Conservation (phyloP, 2,113 vertebrate species). For the Narcine bancroftii region DNA sequence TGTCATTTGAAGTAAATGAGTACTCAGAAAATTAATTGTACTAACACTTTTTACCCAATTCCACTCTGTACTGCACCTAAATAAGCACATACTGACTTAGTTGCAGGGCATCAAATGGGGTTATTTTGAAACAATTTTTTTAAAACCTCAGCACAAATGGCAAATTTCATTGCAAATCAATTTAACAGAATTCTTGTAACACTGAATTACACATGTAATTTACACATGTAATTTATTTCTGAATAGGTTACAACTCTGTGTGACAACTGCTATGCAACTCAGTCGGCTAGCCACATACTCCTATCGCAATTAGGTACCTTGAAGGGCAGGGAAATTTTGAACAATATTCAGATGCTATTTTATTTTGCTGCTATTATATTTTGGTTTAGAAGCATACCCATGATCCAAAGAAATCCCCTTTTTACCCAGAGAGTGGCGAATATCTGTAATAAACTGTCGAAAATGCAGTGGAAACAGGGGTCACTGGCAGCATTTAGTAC, state of each 20-base stretch:
- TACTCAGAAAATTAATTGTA: neutral
- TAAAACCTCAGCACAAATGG: neutral
- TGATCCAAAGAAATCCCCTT: too few relatives aligned
- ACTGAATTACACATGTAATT: neutral
- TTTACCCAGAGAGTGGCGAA: too few relatives aligned
- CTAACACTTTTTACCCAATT: neutral
- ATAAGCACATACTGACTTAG: constrained; percentile 38
- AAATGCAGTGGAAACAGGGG: too few relatives aligned
- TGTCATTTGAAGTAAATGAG: neutral
- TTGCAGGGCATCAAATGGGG: too few relatives aligned
- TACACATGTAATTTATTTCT: too few relatives aligned
- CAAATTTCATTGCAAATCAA: neutral
- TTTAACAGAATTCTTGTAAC: neutral
- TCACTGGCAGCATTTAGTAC: too few relatives aligned
- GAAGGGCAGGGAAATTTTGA: neutral
- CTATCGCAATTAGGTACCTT: neutral
- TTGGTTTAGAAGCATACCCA: neutral
- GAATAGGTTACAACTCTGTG: neutral
- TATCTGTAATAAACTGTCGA: too few relatives aligned
- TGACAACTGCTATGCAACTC: neutral
- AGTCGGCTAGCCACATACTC: neutral
- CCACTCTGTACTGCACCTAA: too few relatives aligned
- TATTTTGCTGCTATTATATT: neutral
- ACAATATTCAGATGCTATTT: neutral
- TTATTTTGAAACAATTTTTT: neutral